These are phyloP conservation scores for Eretmochelys imbricata DNA, from an alignment of 2,113 vertebrate genomes.

Conservation along the genomic window DNA sequence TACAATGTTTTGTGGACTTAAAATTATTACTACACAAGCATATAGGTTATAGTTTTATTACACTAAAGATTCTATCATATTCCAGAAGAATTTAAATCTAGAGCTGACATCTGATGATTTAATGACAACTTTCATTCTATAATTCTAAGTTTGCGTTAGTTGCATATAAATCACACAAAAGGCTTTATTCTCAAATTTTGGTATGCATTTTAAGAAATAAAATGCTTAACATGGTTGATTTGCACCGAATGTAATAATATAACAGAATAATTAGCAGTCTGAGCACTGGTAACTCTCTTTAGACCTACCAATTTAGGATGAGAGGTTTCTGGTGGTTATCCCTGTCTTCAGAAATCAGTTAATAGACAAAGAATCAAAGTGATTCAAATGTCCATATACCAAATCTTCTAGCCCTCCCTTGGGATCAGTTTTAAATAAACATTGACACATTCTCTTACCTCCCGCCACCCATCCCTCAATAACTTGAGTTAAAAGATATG, in stretches of 20 bases:
- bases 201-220: rapidly evolving
- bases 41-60: background rate
- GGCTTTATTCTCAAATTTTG: background rate
- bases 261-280: background rate
- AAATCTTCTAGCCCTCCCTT: background rate
- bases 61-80: background rate
- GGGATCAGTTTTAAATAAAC: background rate
- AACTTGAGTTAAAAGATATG: background rate
- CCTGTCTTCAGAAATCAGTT: background rate
- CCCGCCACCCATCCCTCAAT: background rate
- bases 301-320: background rate
- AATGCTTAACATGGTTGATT: background rate
- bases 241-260: background rate
- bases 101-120: background rate
- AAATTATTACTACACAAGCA: background rate
- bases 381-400: background rate
- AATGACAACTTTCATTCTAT: background rate
- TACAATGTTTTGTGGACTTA: background rate
- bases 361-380: background rate
- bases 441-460: background rate
- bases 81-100: background rate
- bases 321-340: background rate
- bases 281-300: background rate
- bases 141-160: background rate
- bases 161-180: background rate